Evolutionary conservation across 2,113 vertebrate species (phyloP).

Genomic region (Eupsittula cactorum): DNA sequence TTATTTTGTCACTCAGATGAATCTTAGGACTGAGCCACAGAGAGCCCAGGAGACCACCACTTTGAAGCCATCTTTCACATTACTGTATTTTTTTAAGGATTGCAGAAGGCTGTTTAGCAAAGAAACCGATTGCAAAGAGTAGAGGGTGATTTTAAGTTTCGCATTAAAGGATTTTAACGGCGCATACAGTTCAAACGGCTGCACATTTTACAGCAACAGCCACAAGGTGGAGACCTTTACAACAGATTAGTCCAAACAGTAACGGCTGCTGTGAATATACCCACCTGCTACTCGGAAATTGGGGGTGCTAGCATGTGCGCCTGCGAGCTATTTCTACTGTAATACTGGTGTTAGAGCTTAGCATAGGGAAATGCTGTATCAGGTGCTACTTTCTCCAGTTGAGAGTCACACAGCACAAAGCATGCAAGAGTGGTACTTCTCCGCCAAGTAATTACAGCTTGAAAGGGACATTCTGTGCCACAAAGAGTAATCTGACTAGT

Average conservation of each 20-base stretch:
- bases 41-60: background rate
- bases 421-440: background rate
- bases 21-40: background rate
- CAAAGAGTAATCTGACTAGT: background rate
- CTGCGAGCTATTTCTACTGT: background rate
- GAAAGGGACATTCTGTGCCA: background rate
- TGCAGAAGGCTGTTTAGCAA: background rate
- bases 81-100: background rate
- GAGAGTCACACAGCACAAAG: background rate
- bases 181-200: background rate
- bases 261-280: background rate
- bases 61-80: background rate
- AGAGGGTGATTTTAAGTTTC: no score
- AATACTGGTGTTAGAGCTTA: background rate
- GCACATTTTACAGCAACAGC: constrained; percentile 2
- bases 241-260: background rate
- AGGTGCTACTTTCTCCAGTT: background rate
- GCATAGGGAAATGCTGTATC: background rate
- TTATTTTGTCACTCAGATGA: background rate
- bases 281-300: background rate
- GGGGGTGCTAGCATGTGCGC: background rate
- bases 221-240: constrained; percentile 72
- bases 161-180: background rate
- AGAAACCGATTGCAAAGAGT: background rate
- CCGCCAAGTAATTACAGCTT: background rate